phyloP scores from a whole-genome alignment of 2,113 vertebrate species.

The Centropus unirufus region DNA sequence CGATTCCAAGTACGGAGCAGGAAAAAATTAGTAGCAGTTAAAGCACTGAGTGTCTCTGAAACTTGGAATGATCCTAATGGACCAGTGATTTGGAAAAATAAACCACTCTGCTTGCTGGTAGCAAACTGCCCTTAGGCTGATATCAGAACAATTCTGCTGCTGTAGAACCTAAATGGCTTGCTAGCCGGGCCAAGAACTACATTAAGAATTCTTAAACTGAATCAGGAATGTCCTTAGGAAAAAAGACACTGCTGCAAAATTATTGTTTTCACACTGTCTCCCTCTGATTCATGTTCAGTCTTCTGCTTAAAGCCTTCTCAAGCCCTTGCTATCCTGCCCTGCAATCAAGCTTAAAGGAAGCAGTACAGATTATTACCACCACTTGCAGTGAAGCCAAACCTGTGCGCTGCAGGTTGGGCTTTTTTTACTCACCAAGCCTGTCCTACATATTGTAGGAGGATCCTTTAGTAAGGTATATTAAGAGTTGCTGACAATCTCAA shows the following conservation, averaged over 20 bases:
- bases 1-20: neutral
- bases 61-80: neutral
- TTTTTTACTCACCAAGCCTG: neutral
- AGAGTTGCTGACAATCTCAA: constrained; percentile 9
- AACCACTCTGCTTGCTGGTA: neutral
- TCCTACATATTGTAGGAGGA: neutral
- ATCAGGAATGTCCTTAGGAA: neutral
- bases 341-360: neutral
- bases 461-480: constrained; percentile 1
- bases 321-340: neutral
- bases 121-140: neutral
- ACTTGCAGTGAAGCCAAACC: neutral
- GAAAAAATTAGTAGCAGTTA: neutral
- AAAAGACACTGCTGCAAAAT: neutral
- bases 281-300: neutral
- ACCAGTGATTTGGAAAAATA: neutral
- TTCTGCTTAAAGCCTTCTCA: neutral
- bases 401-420: neutral
- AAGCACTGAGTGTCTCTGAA: neutral
- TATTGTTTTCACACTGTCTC: neutral
- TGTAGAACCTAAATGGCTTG: neutral
- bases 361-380: neutral
- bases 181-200: neutral
- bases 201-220: neutral
- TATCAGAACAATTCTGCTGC: neutral